Evolutionary conservation across 1,140 invertebrate species (phyloP).

Genomic region (Pentalonia nigronervosa): DNA sequence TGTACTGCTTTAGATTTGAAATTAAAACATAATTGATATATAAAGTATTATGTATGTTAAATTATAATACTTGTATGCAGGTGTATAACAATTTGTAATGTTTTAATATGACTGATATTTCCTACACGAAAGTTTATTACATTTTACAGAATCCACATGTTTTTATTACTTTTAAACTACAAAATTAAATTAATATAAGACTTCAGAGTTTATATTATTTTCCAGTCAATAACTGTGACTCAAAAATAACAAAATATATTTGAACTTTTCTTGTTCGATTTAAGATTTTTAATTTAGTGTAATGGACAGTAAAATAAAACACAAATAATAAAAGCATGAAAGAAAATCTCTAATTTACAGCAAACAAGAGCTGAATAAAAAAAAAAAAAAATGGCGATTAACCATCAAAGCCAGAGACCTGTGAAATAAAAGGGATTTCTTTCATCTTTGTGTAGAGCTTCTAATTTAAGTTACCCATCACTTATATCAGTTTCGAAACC

Average conservation of each 20-base stretch:
- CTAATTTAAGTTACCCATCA: slow-evolving; percentile 23
- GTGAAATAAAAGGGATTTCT: slow-evolving; percentile 43
- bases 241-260: neutral
- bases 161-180: neutral
- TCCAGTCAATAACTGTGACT: neutral
- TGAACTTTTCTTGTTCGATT: neutral
- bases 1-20: neutral
- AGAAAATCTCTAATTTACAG: slow-evolving; percentile 10
- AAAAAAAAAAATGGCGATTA: slow-evolving; percentile 37
- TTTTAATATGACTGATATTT: neutral
- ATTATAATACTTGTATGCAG: neutral
- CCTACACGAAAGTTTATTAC: neutral
- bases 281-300: neutral
- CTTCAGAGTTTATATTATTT: neutral
- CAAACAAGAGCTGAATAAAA: slow-evolving; percentile 26
- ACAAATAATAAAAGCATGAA: neutral
- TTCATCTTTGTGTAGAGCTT: slow-evolving; percentile 9
- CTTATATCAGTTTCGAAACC: neutral
- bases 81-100: neutral
- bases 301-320: slow-evolving; percentile 16
- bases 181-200: neutral
- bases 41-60: neutral
- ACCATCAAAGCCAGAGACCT: slow-evolving; percentile 24
- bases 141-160: neutral
- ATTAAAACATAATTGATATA: neutral